Base-by-base conservation (phyloP, 2,113 vertebrate genomes). In the Aphyosemion australe region DNA sequence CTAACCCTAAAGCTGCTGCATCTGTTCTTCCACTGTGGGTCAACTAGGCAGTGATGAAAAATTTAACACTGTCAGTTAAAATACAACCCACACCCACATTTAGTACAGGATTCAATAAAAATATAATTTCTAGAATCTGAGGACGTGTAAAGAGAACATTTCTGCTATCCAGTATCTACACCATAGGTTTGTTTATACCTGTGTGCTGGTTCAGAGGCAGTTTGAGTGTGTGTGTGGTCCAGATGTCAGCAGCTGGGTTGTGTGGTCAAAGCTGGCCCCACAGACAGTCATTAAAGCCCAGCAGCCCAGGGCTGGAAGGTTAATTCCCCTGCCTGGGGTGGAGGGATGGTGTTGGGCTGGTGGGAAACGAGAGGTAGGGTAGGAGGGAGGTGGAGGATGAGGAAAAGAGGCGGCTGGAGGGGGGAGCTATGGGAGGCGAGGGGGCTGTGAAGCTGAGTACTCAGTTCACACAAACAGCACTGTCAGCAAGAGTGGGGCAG, bases 271-370 rank as follows among this genome's bases (percentile, higher is more conserved):
- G 67, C 65, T 46, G 64, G 69, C 75, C 83, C 77, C 78, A 82
- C 83, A 85, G 82, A 88, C 84, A 87, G 86, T 88, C 91, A 91
- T 92, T 92, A 91, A 54, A 86, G 86, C 82, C 77, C 72, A 85
- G 82, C 72, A 86, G 84, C 85, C 75, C 73, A 52, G 76, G 79
- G 89, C 79, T 84, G 73, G 70, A 81, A 92, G 90, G 87, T 91
- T 90, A 89, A 90, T 90, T 84, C 87, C 81, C 79, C 76, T 12
- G 78, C 85, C 80, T 82, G 70, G 76, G 79, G 87, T 52, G 32
- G 53, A 18, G 32, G 34, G 53, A 37, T 47, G 53, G 32, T 37
- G 32, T 8, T 55, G 53, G 53, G 32, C n/a, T 77, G 76, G 83
- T 83, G 86, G 85, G 83, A 80, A 76, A 78, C 61, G 71, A 70